These are phyloP conservation scores for Notamacropus eugenii DNA, from an alignment of 2,797 vertebrate genomes.

Conservation along the genomic window DNA sequence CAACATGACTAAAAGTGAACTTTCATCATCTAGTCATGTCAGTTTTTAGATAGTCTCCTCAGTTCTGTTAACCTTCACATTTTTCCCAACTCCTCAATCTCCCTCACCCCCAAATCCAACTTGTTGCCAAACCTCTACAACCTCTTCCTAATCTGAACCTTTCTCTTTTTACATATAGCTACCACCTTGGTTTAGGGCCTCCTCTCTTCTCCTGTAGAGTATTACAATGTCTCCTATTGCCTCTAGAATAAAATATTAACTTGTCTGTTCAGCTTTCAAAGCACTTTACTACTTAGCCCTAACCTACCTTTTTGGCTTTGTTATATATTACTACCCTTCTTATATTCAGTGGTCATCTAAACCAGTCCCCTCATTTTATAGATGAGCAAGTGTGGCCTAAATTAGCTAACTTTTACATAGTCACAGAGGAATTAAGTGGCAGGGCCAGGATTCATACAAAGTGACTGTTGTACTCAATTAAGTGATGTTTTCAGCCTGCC, in stretches of 20 bases:
- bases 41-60: background rate
- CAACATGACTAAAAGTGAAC: background rate
- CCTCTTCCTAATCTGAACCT: background rate
- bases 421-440: background rate
- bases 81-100: background rate
- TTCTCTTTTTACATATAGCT: background rate
- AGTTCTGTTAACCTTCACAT: background rate
- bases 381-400: background rate
- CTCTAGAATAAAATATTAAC: background rate
- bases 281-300: background rate
- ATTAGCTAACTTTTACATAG: background rate
- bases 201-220: background rate
- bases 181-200: background rate
- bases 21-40: background rate
- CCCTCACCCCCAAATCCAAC: background rate
- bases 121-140: background rate
- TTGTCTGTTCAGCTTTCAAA: background rate
- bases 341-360: background rate
- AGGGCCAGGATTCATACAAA: background rate
- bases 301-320: background rate
- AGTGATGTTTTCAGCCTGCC: background rate
- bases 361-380: background rate
- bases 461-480: background rate
- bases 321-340: background rate
- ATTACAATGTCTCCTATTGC: background rate